These are phyloP conservation scores for Oryzias celebensis DNA, from an alignment of 2,113 vertebrate species.

Conservation along the genomic window DNA sequence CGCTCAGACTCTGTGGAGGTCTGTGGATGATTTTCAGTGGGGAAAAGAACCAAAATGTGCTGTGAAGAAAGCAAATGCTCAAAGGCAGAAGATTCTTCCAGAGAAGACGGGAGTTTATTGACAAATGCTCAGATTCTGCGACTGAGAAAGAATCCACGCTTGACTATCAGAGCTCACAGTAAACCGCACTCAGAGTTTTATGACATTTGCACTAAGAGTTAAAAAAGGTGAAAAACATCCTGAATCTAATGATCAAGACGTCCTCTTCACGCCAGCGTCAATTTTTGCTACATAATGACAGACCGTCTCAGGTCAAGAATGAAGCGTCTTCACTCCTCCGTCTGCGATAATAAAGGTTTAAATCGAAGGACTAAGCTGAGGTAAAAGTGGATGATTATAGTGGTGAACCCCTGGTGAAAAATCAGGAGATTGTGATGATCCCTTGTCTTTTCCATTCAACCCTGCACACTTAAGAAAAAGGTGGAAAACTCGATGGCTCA, in stretches of 20 bases:
- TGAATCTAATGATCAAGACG: neutral
- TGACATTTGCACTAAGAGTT: slow-evolving; percentile 1
- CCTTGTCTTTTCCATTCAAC: no score
- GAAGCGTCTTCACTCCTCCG: neutral
- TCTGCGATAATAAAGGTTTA: neutral
- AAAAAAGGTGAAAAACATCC: neutral
- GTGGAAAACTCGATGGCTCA: no score
- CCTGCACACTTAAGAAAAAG: no score
- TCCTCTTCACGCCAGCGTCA: neutral
- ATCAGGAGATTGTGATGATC: no score
- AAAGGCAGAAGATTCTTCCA: neutral
- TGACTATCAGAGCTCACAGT: no score
- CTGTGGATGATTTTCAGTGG: slow-evolving; percentile 2
- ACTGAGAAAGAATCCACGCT: no score
- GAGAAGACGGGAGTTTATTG: neutral
- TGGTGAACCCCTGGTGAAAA: neutral
- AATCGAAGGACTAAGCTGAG: neutral
- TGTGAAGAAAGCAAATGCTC: neutral
- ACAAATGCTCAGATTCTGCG: no score
- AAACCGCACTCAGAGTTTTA: neutral
- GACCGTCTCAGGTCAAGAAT: neutral
- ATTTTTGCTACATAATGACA: slow-evolving; percentile 1
- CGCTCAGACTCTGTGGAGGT: slow-evolving; percentile 17
- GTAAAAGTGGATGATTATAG: neutral
- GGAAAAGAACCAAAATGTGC: neutral